Evolutionary conservation across 2,113 vertebrate genomes (phyloP), one percentile per base, ranked within the genome.

Genomic region (Pyrgilauda ruficollis): DNA sequence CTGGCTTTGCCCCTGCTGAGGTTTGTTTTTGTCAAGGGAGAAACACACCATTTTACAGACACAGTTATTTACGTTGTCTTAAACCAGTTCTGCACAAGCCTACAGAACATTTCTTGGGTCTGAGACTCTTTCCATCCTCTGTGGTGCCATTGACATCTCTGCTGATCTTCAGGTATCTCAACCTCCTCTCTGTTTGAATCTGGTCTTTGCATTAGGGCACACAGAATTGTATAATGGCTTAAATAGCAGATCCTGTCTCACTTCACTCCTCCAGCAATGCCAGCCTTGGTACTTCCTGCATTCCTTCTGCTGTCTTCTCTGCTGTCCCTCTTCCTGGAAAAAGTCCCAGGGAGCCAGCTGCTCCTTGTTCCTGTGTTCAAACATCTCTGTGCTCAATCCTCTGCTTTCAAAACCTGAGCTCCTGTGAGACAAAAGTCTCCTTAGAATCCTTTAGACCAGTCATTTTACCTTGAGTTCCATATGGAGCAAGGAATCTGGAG

Each of bases 251-350:
- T 94, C 87, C 59, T 73, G 26, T 72, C 66, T 91, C 74, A 37
- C 53, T 91, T 84, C 55, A 43, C 56, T 96, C 76, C 87, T 86
- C 55, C 92, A 89, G 72, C 75, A 88, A 70, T 96, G 91, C 93
- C 89, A 94, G 75, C 47, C 85, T 92, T 24, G 5, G 14, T 92
- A 81, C 76, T 96, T 93, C 93, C 83, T 92, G 93, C 94, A 88
- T 92, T 93, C 90, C 88, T 93, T 90, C 43, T 95, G 76, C 90
- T 95, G 61, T 90, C 95, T 93, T 86, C 84, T 95, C 75, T 72
- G 79, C 76, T 93, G 67, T 95, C 87, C 85, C 64, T 93, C 76
- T 94, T 93, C 83, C 85, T 96, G 93, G 79, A 96, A 86, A n/a
- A 77, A 72, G 56, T 77, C 83, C 90, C 92, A 95, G 52, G 47